These are phyloP conservation scores for Laodelphax striatellus DNA, from an alignment of 1,140 invertebrate species.

Conservation along the genomic window DNA sequence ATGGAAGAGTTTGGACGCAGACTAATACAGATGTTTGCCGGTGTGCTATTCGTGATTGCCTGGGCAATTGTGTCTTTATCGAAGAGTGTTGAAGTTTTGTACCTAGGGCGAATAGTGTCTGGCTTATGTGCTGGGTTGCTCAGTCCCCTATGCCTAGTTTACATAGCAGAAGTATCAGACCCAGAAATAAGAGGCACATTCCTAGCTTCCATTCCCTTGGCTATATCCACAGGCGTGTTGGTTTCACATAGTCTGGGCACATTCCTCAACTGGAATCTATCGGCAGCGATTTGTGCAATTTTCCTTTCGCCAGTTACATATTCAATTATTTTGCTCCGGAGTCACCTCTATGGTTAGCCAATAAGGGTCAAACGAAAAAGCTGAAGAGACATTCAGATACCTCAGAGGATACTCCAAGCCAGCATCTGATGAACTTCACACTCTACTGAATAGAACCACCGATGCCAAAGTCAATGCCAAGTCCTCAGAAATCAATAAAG, in stretches of 20 bases:
- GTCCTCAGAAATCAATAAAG: constrained; percentile 12
- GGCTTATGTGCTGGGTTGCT: constrained; percentile 44
- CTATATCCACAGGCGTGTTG: constrained; percentile 41
- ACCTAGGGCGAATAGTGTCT: constrained; percentile 51
- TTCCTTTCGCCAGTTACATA: constrained; percentile 35
- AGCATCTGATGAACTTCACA: constrained; percentile 35
- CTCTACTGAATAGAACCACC: constrained; percentile 13
- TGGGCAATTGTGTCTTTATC: constrained; percentile 50
- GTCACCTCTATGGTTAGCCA: constrained; percentile 55
- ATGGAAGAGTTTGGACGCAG: constrained; percentile 57
- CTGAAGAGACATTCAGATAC: constrained; percentile 34
- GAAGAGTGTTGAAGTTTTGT: constrained; percentile 35
- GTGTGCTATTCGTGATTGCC: constrained; percentile 47
- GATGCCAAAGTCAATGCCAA: constrained; percentile 9
- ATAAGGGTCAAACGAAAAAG: constrained; percentile 38
- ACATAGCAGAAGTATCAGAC: constrained; percentile 29
- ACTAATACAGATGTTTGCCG: constrained; percentile 43
- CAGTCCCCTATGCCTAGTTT: constrained; percentile 38
- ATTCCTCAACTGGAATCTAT: constrained; percentile 43
- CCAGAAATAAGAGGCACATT: constrained; percentile 39
- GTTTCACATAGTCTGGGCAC: constrained; percentile 44
- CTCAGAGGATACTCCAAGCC: constrained; percentile 36
- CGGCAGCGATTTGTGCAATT: constrained; percentile 38
- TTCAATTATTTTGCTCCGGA: constrained; percentile 46
- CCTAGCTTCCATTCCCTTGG: constrained; percentile 39